Evolutionary conservation across 2,113 vertebrate species (phyloP).

Genomic region (Atherinomorus stipes): DNA sequence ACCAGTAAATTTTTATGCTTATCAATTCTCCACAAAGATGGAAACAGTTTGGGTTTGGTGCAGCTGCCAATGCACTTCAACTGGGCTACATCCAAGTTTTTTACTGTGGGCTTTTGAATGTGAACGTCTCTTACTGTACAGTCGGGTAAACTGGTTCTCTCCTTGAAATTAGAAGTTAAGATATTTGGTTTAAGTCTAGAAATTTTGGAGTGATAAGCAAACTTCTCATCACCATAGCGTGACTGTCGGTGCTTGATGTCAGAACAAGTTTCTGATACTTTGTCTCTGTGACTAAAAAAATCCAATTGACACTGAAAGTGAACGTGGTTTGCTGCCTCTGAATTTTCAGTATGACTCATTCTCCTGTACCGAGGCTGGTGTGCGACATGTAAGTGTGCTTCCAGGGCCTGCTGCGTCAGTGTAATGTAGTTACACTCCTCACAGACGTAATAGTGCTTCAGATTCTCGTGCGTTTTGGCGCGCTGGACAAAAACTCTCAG

Average conservation of each 20-base stretch:
- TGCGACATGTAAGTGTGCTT: slow-evolving; percentile 85
- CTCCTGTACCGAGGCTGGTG: slow-evolving; percentile 81
- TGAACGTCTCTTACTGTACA: slow-evolving; percentile 72
- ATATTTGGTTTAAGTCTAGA: slow-evolving; percentile 9
- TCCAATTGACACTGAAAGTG: slow-evolving; percentile 84
- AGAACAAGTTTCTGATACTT: slow-evolving; percentile 85
- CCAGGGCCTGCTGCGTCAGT: slow-evolving; percentile 86
- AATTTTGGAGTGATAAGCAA: slow-evolving; percentile 32
- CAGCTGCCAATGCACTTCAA: slow-evolving; percentile 80
- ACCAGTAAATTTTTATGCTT: slow-evolving; percentile 86
- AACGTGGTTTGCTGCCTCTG: slow-evolving; percentile 71
- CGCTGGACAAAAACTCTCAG: slow-evolving; percentile 90
- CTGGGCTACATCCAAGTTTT: slow-evolving; percentile 68
- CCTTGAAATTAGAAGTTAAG: slow-evolving; percentile 43
- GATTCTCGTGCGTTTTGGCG: slow-evolving; percentile 89
- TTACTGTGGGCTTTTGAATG: neutral
- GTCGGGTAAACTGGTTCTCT: slow-evolving; percentile 47
- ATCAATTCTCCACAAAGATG: slow-evolving; percentile 84
- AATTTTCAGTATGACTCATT: slow-evolving; percentile 78
- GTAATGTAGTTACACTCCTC: slow-evolving; percentile 90
- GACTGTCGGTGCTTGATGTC: slow-evolving; percentile 67
- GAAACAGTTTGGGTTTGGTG: slow-evolving; percentile 82
- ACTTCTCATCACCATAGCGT: slow-evolving; percentile 41
- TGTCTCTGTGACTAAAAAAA: slow-evolving; percentile 84
- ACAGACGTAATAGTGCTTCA: slow-evolving; percentile 91